Percentiles rank a stretch among this genome's conserved stretches.
These are phyloP conservation scores for Sylvilagus floridanus DNA, from an alignment of 2,797 vertebrate genomes.

Conservation along the genomic window DNA sequence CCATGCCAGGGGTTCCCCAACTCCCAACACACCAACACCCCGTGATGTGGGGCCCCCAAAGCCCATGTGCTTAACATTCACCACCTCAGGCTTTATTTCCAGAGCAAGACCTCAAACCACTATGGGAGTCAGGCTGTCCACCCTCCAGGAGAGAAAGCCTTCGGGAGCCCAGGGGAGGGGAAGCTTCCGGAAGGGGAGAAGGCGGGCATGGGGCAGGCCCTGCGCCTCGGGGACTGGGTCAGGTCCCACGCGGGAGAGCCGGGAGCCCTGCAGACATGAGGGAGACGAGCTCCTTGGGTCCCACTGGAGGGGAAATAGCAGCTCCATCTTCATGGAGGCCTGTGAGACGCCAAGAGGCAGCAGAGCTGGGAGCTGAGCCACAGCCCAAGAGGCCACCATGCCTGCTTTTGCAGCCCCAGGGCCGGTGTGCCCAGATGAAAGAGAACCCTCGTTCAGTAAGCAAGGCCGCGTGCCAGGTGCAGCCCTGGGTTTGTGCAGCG, in stretches of 20 bases:
- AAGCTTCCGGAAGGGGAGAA: not conserved
- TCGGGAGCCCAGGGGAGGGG: not conserved
- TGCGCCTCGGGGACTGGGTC: fast-evolving
- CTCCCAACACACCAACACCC: not conserved
- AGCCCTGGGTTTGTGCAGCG: not conserved
- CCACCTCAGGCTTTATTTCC: not conserved
- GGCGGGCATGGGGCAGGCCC: too few relatives aligned
- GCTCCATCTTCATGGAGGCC: not conserved
- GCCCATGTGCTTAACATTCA: not conserved
- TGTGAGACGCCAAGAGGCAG: not conserved
- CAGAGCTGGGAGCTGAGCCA: not conserved
- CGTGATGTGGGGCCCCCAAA: too few relatives aligned
- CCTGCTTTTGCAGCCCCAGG: not conserved
- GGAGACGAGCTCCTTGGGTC: not conserved
- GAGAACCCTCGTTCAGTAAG: not conserved
- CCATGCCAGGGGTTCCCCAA: not conserved
- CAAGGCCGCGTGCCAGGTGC: not conserved
- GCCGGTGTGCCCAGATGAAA: not conserved
- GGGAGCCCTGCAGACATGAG: not conserved
- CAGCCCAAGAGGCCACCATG: not conserved
- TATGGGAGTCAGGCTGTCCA: not conserved
- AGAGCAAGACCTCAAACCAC: not conserved
- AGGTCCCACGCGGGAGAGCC: not conserved
- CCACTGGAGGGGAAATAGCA: not conserved
- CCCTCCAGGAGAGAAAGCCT: not conserved